These are phyloP conservation scores for Otis tarda DNA, from an alignment of 2,113 vertebrate species.

Conservation along the genomic window DNA sequence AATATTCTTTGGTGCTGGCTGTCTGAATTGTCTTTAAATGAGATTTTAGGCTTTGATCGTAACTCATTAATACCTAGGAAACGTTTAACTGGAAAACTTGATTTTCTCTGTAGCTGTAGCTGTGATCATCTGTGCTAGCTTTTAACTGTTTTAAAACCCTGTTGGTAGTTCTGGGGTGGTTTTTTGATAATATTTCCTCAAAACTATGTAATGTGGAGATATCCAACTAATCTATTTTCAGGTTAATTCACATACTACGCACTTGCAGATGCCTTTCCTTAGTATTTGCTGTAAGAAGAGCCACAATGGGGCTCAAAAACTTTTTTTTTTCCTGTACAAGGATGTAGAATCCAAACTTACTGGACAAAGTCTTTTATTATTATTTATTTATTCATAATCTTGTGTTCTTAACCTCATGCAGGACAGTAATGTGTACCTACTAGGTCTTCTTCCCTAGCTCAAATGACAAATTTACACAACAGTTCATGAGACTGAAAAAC, in stretches of 20 bases:
- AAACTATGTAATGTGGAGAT: too few species aligned
- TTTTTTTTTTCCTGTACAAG: too few species aligned
- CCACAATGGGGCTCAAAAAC: too few species aligned
- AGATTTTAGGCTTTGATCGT: not conserved
- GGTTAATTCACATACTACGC: too few species aligned
- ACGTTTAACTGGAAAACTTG: not conserved
- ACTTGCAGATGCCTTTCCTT: too few species aligned
- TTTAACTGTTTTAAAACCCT: too few species aligned
- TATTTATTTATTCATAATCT: not conserved
- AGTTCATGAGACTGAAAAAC: not conserved
- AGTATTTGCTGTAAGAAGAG: too few species aligned
- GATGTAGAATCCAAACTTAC: accelerated
- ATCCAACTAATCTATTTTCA: too few species aligned
- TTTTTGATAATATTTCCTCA: too few species aligned
- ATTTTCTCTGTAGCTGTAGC: not conserved
- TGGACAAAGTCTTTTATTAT: not conserved
- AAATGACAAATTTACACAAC: not conserved
- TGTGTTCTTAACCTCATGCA: not conserved
- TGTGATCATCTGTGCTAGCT: too few species aligned
- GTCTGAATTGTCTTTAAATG: not conserved
- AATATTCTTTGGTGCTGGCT: not conserved
- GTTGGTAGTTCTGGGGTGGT: too few species aligned
- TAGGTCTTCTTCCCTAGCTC: not conserved
- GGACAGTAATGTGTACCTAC: accelerated
- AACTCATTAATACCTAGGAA: not conserved